Evolutionary conservation across 2,797 vertebrate species (phyloP).

Genomic region (Buphagus erythrorhynchus): DNA sequence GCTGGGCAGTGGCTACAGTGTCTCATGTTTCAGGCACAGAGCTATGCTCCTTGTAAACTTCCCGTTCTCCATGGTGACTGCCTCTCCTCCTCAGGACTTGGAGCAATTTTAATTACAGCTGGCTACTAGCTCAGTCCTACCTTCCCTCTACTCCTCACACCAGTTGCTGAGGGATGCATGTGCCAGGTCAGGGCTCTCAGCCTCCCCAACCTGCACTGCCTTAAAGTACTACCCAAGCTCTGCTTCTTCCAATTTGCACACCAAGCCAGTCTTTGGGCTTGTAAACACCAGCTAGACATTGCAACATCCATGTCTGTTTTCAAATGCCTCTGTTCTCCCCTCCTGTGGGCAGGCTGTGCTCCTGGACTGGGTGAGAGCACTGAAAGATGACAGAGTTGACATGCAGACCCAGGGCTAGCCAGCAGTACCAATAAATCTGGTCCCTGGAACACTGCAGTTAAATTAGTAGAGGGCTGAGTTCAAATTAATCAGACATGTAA

Average conservation of each 20-base stretch:
- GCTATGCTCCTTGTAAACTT: not conserved
- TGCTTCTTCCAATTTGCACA: not conserved
- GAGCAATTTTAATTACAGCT: slow-evolving; percentile 1
- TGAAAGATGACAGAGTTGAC: not conserved
- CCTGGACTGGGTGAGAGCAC: not conserved
- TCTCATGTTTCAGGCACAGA: not conserved
- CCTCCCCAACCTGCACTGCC: not conserved
- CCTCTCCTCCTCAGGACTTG: not conserved
- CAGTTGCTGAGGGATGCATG: rapidly evolving
- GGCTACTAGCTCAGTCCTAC: not conserved
- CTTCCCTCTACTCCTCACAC: not conserved
- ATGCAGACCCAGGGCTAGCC: not conserved
- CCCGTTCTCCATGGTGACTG: not conserved
- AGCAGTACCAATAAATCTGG: not conserved
- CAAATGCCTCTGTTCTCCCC: not conserved
- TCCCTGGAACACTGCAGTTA: not conserved
- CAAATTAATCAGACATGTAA: not conserved
- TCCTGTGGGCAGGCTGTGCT: not conserved
- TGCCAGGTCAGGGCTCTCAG: not conserved
- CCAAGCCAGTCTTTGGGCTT: not conserved
- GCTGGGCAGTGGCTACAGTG: not conserved
- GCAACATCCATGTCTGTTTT: not conserved
- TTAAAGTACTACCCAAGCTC: not conserved
- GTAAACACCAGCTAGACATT: not conserved
- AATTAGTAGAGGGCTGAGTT: not conserved